phyloP scores from a whole-genome alignment of 1,140 invertebrate species.

The Melanaphis sacchari region DNA sequence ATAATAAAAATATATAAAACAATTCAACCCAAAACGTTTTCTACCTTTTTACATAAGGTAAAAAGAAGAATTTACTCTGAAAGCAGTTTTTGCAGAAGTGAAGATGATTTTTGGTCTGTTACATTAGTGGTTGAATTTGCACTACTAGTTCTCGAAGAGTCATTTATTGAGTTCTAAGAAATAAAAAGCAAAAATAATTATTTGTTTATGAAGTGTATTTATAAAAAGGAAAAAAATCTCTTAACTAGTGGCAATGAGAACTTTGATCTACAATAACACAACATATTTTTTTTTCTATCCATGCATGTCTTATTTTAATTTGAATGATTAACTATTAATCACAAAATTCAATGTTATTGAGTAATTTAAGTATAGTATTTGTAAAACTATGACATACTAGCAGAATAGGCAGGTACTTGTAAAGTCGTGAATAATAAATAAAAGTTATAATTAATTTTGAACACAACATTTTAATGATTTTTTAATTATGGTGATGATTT shows the following conservation, averaged over 20 bases:
- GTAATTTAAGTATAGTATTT: not conserved
- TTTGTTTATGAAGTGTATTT: not conserved
- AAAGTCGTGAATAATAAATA: not conserved
- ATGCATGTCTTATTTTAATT: not conserved
- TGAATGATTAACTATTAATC: not conserved
- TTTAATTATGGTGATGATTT: not conserved
- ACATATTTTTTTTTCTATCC: not conserved
- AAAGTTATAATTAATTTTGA: not conserved
- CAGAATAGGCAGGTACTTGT: not conserved
- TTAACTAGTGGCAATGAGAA: not conserved
- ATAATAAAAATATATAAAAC: not conserved
- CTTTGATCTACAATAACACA: not conserved
- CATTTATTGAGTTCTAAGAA: constrained; percentile 9
- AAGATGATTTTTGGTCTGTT: constrained; percentile 76
- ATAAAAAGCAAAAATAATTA: not conserved
- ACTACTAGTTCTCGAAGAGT: constrained; percentile 66
- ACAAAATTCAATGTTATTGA: not conserved
- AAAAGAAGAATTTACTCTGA: constrained; percentile 69
- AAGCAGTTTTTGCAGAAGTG: constrained; percentile 77
- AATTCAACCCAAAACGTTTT: not conserved
- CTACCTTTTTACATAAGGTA: not conserved
- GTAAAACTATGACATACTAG: not conserved
- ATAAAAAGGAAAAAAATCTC: not conserved
- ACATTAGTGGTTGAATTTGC: constrained; percentile 74
- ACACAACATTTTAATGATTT: not conserved